A percentile compares a stretch with the other conserved stretches of the same genome.
phyloP scores from a whole-genome alignment of 2,888 invertebrate genomes.

The Lepas anatifera region DNA sequence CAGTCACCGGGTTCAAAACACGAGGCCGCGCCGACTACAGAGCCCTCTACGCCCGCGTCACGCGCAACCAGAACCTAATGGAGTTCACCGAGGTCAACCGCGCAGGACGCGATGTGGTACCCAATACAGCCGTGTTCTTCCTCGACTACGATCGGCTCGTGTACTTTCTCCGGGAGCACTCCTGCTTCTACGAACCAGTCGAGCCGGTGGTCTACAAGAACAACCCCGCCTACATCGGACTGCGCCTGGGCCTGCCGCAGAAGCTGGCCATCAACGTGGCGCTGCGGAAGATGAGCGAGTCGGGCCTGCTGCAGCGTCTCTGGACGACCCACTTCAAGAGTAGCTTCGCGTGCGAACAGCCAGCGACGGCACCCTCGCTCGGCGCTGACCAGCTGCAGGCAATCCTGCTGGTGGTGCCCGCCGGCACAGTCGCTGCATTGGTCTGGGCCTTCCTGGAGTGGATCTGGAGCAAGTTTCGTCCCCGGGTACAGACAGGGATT shows the following conservation, averaged over 20 bases:
- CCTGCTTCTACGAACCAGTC: not conserved
- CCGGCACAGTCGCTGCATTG: not conserved
- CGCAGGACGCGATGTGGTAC: not conserved
- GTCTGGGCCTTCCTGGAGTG: not conserved
- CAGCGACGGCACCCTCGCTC: not conserved
- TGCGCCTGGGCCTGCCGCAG: not conserved
- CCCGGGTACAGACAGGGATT: too few species aligned
- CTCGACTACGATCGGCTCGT: conserved; percentile 5
- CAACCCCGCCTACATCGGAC: not conserved
- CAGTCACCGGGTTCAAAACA: not conserved
- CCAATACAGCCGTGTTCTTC: not conserved
- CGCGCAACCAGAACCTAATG: not conserved
- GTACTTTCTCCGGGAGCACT: not conserved
- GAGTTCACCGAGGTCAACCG: not conserved
- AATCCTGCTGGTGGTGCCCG: conserved; percentile 8
- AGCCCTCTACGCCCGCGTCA: not conserved
- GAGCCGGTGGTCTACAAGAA: not conserved
- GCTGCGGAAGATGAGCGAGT: not conserved
- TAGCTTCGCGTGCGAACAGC: not conserved
- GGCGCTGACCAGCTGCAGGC: conserved; percentile 4
- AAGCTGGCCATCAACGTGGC: not conserved
- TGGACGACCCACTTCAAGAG: not conserved
- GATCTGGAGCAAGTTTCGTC: too few species aligned
- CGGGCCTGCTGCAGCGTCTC: conserved; percentile 5
- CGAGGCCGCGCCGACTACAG: not conserved